Evolutionary conservation across 2,888 invertebrate species (phyloP).

Genomic region (Pachliopta kotzebuea): DNA sequence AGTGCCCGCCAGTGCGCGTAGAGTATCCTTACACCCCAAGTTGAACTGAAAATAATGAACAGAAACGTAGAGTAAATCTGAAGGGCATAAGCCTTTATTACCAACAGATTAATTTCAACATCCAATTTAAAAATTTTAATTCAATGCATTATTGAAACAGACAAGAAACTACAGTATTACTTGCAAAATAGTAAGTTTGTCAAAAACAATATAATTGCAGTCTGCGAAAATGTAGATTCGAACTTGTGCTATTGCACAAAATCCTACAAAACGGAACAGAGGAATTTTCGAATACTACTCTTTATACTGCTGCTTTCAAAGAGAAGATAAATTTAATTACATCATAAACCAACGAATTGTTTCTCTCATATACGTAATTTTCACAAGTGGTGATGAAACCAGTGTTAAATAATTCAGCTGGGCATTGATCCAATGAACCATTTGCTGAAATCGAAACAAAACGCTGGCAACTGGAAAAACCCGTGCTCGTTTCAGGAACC

Average conservation of each 20-base stretch:
- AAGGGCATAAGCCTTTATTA: too few species aligned
- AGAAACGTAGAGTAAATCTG: not conserved
- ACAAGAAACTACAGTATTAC: too few species aligned
- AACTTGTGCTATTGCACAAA: too few species aligned
- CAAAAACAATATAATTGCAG: too few species aligned
- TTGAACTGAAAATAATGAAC: conserved; percentile 63
- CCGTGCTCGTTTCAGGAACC: conserved; percentile 48
- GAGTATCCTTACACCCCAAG: conserved; percentile 82
- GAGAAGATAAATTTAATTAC: conserved; percentile 33
- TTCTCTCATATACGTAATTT: conserved; percentile 38
- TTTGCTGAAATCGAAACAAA: conserved; percentile 39
- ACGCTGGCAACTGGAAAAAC: conserved; percentile 57
- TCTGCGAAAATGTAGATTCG: too few species aligned
- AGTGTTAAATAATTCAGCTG: conserved; percentile 47
- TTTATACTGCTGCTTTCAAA: too few species aligned
- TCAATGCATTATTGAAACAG: too few species aligned
- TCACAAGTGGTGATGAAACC: conserved; percentile 34
- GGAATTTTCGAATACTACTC: too few species aligned
- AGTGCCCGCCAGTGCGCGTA: conserved; percentile 83
- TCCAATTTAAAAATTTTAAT: conserved; percentile 27
- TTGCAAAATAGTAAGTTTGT: too few species aligned
- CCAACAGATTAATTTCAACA: conserved; percentile 22
- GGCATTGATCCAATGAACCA: conserved; percentile 43
- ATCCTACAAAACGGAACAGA: too few species aligned
- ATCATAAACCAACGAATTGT: conserved; percentile 44